These are phyloP conservation scores for Sepioteuthis lessoniana DNA, from an alignment of 2,888 invertebrate genomes.

Conservation along the genomic window DNA sequence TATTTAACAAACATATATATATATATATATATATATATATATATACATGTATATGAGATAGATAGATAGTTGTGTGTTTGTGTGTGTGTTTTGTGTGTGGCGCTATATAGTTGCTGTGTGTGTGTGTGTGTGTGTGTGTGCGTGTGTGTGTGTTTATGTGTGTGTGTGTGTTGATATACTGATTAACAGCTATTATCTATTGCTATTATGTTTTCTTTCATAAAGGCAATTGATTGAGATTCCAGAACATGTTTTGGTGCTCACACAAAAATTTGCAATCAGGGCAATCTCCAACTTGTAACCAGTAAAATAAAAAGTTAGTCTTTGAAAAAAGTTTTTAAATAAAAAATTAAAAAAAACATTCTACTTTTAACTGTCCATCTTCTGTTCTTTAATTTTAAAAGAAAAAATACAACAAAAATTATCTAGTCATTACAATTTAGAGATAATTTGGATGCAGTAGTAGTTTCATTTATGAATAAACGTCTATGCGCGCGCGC, in stretches of 20 bases:
- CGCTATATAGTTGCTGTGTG: neutral
- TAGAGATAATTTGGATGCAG: slow-evolving; percentile 23
- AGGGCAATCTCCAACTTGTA: neutral
- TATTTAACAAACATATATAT: slow-evolving; percentile 24
- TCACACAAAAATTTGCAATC: slow-evolving; percentile 20
- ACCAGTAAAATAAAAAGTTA: neutral
- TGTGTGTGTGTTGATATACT: slow-evolving; percentile 4
- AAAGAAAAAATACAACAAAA: neutral
- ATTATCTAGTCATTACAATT: neutral
- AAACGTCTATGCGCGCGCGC: slow-evolving; percentile 14
- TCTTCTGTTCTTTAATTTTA: neutral
- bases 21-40: slow-evolving; percentile 12
- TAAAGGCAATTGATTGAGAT: neutral
- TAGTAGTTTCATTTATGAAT: slow-evolving; percentile 33
- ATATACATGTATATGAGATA: neutral
- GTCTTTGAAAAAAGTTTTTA: neutral
- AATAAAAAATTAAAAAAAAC: too few species aligned
- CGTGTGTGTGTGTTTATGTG: neutral
- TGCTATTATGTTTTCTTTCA: neutral
- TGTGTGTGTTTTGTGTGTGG: slow-evolving; percentile 24
- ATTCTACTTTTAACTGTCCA: neutral
- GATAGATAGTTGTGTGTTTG: neutral
- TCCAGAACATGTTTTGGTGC: slow-evolving; percentile 33
- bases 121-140: neutral
- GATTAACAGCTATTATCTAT: neutral